Percentiles rank a stretch among this genome's conserved stretches.
These are phyloP conservation scores for Apodemus speciosus DNA, from an alignment of 2,113 vertebrate species.

Conservation along the genomic window DNA sequence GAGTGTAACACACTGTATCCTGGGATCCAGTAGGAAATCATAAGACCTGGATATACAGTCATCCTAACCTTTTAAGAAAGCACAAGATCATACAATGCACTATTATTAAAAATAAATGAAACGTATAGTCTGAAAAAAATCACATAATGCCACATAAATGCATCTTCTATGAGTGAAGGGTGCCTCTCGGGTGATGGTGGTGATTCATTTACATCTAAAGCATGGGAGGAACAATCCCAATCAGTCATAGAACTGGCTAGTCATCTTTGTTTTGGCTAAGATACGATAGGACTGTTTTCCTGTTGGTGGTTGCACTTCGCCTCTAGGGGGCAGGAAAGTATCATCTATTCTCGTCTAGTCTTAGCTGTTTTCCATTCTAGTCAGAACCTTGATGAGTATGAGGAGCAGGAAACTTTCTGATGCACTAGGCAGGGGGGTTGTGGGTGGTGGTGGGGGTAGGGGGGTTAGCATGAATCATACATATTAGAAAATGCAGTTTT, in stretches of 20 bases:
- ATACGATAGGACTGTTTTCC: background rate
- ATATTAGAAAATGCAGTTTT: constrained; percentile 38
- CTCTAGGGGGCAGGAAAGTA: constrained; percentile 73
- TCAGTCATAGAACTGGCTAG: background rate
- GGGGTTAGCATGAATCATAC: background rate
- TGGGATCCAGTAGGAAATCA: constrained; percentile 20
- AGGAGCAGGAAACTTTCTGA: constrained; percentile 40
- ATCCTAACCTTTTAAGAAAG: background rate
- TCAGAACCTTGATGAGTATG: constrained; percentile 15
- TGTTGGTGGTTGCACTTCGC: constrained; percentile 34
- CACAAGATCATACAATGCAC: constrained; percentile 30
- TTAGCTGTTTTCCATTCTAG: constrained; percentile 8
- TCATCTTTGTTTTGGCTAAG: constrained; percentile 60
- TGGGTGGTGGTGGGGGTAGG: no score
- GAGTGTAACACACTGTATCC: background rate
- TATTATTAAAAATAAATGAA: background rate
- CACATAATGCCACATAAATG: constrained; percentile 46
- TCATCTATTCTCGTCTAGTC: constrained; percentile 51
- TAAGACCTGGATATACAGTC: background rate
- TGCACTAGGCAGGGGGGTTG: background rate
- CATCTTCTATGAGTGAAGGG: background rate
- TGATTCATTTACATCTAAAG: constrained; percentile 43
- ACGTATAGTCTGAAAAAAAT: background rate
- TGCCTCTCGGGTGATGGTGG: background rate
- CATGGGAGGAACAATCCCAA: constrained; percentile 15